Evolutionary conservation across 2,797 vertebrate species (phyloP), one percentile per base, ranked within the genome.

Genomic region (Agapornis canus): DNA sequence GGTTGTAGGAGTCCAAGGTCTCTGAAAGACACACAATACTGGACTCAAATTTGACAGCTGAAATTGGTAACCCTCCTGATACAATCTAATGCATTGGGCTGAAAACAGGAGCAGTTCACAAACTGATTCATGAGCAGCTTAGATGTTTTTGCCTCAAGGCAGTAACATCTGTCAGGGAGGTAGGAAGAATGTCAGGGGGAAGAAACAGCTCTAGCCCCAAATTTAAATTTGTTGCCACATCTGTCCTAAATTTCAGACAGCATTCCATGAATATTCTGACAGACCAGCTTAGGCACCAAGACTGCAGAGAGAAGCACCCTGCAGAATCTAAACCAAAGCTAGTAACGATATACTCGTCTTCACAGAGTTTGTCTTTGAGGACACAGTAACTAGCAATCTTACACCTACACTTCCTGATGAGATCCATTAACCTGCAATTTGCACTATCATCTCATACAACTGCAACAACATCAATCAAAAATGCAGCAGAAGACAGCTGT

Each of bases 111-210:
- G 77, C 73, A 86, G 70, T 86, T 91, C 81, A 75, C 65, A 78
- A 61, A 66, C 61, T 72, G 93, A 90, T 91, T 92, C 88, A 90
- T 43, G 63, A 94, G 88, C 43, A 92, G 73, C 88, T 90, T 61
- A 82, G 47, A 82, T 35, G 26, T 3, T 92, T 86, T 86, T 94
- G 92, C 94, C 92, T 89, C 80, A 84, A 90, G 88, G 93, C 63
- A 86, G 51, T 56, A 95, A 92, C 91, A 94, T 95, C 90, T 96
- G 93, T 79, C 77, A 88, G 59, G 49, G 82, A 94, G 61, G 64
- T 5, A 91, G 79, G 31, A 95, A 91, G 54, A 51, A 69, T 84
- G 73, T 82, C 70, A 90, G 59, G 39, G 73, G 59, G 82, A 60
- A 91, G 73, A 42, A 95, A 52, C 47, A 89, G 51, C 80, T 86